Conservation (phyloP, 1,140 invertebrate species). For the Fopius arisanus region DNA sequence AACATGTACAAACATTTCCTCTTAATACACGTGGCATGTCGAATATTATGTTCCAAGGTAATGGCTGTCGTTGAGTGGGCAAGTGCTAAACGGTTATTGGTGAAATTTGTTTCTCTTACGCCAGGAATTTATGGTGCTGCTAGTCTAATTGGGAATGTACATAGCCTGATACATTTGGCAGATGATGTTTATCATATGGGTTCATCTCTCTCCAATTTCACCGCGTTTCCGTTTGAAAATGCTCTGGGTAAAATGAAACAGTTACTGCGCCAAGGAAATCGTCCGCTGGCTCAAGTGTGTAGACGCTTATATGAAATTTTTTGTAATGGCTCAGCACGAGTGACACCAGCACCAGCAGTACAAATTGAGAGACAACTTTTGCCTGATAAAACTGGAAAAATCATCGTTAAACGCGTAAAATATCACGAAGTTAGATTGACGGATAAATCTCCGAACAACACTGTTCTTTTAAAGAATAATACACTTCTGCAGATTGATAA, state of each 20-base stretch:
- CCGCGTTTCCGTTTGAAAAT: constrained; percentile 17
- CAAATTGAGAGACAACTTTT: neutral
- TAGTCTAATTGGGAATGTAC: neutral
- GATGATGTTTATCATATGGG: neutral
- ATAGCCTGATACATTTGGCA: too few species aligned
- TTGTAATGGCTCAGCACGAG: neutral
- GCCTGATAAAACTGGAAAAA: neutral
- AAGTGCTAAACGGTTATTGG: neutral
- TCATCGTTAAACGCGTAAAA: neutral
- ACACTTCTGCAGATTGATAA: constrained; percentile 20
- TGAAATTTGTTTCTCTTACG: neutral
- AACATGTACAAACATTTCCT: constrained; percentile 15
- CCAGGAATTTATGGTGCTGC: neutral
- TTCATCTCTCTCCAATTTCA: neutral
- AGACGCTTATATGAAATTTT: constrained; percentile 16
- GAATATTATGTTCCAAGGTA: constrained; percentile 2
- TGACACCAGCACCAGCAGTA: neutral
- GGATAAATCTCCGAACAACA: constrained; percentile 15
- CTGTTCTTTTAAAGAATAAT: constrained; percentile 12
- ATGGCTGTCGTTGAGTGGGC: neutral
- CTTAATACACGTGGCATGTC: neutral
- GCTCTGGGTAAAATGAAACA: neutral
- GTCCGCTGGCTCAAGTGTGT: constrained; percentile 7
- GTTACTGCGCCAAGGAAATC: neutral
- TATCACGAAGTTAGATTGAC: constrained; percentile 9